phyloP scores from a whole-genome alignment of 2,888 invertebrate genomes.

The Lithophane leautieri region DNA sequence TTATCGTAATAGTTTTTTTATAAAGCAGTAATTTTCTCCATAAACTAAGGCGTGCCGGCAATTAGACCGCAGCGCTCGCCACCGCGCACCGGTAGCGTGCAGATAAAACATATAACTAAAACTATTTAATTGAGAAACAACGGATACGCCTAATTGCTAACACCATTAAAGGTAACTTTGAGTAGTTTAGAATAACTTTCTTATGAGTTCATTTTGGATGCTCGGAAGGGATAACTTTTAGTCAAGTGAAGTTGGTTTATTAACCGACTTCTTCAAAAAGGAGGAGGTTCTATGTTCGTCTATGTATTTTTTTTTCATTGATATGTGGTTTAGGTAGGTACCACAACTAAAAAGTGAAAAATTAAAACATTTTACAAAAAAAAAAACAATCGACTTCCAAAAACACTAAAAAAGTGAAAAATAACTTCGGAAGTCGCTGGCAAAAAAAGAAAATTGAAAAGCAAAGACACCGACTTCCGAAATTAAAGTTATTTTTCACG shows the following conservation, averaged over 20 bases:
- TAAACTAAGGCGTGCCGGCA: constrained; percentile 75
- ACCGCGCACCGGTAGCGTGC: constrained; percentile 73
- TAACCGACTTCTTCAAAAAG: too few species aligned
- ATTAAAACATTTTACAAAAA: too few species aligned
- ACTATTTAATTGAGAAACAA: constrained; percentile 75
- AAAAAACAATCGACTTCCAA: too few species aligned
- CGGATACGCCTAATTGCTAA: constrained; percentile 78
- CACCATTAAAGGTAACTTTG: constrained; percentile 50
- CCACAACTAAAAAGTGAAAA: too few species aligned
- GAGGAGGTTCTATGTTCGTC: too few species aligned
- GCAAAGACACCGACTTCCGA: too few species aligned
- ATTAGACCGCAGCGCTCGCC: constrained; percentile 73
- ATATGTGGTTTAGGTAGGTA: too few species aligned
- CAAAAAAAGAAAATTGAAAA: too few species aligned
- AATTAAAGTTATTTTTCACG: too few species aligned
- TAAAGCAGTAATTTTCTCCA: constrained; percentile 65
- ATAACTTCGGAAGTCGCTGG: too few species aligned
- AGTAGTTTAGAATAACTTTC: constrained; percentile 38
- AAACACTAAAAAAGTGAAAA: too few species aligned
- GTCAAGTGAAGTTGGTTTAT: background rate
- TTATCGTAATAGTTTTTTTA: constrained; percentile 38
- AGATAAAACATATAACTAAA: constrained; percentile 71
- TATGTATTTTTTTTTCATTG: too few species aligned
- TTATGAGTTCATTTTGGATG: constrained; percentile 20
- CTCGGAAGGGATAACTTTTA: background rate